These are phyloP conservation scores for Holacanthus passer DNA, from an alignment of 2,113 vertebrate species.

Conservation along the genomic window DNA sequence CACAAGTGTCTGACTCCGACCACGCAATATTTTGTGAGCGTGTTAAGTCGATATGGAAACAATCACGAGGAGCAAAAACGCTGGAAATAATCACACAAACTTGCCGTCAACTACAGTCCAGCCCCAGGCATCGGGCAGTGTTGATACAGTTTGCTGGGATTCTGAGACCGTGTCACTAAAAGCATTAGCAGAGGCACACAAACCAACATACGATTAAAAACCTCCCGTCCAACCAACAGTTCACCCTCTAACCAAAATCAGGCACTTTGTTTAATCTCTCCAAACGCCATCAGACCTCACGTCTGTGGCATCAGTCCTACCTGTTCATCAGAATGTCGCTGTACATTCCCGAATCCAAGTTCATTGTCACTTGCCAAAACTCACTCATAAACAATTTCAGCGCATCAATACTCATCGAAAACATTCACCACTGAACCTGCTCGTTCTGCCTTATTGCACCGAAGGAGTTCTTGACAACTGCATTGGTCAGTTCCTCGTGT, in stretches of 20 bases:
- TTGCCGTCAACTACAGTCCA: not conserved
- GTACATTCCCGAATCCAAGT: constrained; percentile 12
- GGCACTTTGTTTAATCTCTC: constrained; percentile 74
- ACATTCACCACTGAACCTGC: constrained; percentile 62
- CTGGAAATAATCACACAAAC: not conserved
- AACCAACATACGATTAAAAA: constrained; percentile 34
- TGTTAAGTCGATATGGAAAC: not conserved
- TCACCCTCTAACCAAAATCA: constrained; percentile 45
- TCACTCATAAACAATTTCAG: not conserved
- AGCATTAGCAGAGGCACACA: not conserved
- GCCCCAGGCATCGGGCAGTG: not conserved
- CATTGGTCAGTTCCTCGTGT: constrained; percentile 77
- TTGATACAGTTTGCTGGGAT: not conserved
- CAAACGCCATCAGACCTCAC: not conserved
- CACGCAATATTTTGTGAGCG: not conserved
- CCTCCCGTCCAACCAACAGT: not conserved
- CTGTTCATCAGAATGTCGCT: constrained; percentile 11
- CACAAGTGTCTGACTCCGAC: not conserved
- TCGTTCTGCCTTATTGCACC: constrained; percentile 88
- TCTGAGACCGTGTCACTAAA: not conserved
- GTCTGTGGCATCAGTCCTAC: not conserved
- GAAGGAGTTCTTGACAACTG: constrained; percentile 83
- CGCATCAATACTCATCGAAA: not conserved
- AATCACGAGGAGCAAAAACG: not conserved
- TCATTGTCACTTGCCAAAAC: constrained; percentile 42